Base-by-base conservation (phyloP, 2,888 invertebrate genomes). In the Dioctria linearis region DNA sequence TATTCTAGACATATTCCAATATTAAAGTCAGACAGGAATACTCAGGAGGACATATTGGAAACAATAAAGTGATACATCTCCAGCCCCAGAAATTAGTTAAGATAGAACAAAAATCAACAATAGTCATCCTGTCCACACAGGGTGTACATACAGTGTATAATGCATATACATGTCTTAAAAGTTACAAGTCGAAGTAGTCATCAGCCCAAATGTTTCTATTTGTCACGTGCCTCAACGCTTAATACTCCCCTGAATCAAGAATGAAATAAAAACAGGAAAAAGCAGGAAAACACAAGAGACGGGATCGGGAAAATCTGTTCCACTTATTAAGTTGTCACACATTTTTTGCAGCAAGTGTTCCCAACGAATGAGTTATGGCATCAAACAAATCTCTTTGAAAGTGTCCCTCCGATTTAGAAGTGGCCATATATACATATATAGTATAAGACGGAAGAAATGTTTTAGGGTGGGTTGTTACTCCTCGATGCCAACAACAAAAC, bases 321-420 rank as follows among this genome's bases (percentile, higher is more conserved):
- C 83, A 84, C 84, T 84, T 84, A 84, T 84, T 84, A 84, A 84
- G 84, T 84, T 84, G 84, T 84, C 84, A 84, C 84, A 84, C 83
- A 83, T 84, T 84, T 84, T 84, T 83, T 82, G 83, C 82, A 83
- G 84, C 84, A 84, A 84, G 84, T 84, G 84, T 84, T 83, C 82
- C 82, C 82, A 82, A 82, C 80, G 83, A 84, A 84, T 84, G 84
- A 84, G 84, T 84, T 84, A 84, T 84, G 83, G 83, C 79, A 57
- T 67, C 79, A 79, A 79, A 79, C 79, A 79, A 79, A 79, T 79
- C 79, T 79, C 66, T 57, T 25, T 57, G 57, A 79, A 79, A 78
- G 40, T 78, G 59, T 79, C 67, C 79, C 79, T 43, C 25, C 57
- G 59, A 75, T 13, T 59, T 43, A 59, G 61, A 75, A 75, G 43